Base-by-base conservation (phyloP, 2,797 vertebrate genomes). In the Karalla daura region DNA sequence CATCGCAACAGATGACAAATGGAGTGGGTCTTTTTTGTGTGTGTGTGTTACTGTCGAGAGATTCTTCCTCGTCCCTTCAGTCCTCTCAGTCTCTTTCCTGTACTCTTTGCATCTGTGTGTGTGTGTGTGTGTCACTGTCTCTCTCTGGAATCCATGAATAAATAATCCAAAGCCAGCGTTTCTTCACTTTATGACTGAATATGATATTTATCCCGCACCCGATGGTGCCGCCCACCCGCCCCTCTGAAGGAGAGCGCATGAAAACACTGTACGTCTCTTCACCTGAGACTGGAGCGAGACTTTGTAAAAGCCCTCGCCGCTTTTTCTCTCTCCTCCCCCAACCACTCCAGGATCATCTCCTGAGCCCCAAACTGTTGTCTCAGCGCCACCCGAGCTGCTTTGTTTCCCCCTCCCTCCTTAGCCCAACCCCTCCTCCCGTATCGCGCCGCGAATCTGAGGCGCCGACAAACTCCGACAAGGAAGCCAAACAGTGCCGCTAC, bases 401-500 rank as follows among this genome's bases (percentile, higher is more conserved):
- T 93, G 91, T 86, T 89, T 88, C 69, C 53, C 53, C 68, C 85
- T 87, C 62, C 40, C 61, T 45, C 43, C 58, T 65, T 14, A 56
- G 44, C 63, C 69, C 63, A 44, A 54, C 53, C 56, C 76, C 70
- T 78, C 35, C 62, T 59, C 62, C 68, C 51, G 86, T 80, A 91
- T 93, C 91, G 88, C 71, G 88, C 83, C 76, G 56, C 54, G 89
- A 91, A 92, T 94, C 92, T 89, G 84, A 87, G 91, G 83, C 89
- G 87, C 88, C 93, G 93, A 94, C 93, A 94, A 92, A 94, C 83
- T 88, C 83, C 86, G 91, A 94, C 93, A 92, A 93, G 91, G 63
- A 76, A 92, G 91, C 84, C 86, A 73, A n/a, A 86, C 67, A 78
- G 92, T 94, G 92, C 92, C 86, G 85, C 93, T 95, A 93, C 92